Percentiles rank a stretch among this genome's conserved stretches.
These are phyloP conservation scores for Sinonovacula constricta DNA, from an alignment of 1,140 invertebrate species.

Conservation along the genomic window DNA sequence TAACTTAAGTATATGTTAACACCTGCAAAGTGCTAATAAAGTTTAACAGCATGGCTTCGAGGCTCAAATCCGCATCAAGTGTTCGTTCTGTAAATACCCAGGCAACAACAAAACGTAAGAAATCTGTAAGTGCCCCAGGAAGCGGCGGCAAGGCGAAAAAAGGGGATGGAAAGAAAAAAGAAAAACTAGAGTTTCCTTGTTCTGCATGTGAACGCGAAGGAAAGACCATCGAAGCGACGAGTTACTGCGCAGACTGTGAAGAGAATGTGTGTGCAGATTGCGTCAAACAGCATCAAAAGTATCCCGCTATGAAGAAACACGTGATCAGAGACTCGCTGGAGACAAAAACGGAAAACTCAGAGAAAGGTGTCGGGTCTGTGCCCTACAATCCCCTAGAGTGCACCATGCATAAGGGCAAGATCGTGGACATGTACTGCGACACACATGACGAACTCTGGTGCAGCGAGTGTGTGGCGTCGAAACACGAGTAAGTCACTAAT, in stretches of 20 bases:
- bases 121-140: too few relatives aligned
- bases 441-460: constrained; percentile 41
- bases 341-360: too few relatives aligned
- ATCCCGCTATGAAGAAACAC: constrained; percentile 27
- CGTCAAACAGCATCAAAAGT: constrained; percentile 39
- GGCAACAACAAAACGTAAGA: too few relatives aligned
- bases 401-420: constrained; percentile 21
- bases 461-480: constrained; percentile 22
- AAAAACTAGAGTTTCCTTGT: constrained; percentile 38
- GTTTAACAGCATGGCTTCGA: too few relatives aligned
- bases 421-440: constrained; percentile 39
- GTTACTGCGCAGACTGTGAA: constrained; percentile 36
- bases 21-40: too few relatives aligned
- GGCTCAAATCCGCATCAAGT: too few relatives aligned
- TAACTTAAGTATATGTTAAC: too few relatives aligned
- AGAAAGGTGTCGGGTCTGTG: background rate
- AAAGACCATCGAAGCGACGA: constrained; percentile 28
- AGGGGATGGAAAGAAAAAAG: too few relatives aligned
- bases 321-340: too few relatives aligned
- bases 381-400: constrained; percentile 23
- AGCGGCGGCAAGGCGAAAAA: too few relatives aligned
- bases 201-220: constrained; percentile 22
- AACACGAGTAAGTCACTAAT: constrained; percentile 13
- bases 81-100: too few relatives aligned
- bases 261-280: constrained; percentile 45